Evolutionary conservation across 2,113 vertebrate genomes (phyloP), one percentile per base, ranked within the genome.

Genomic region (Gallinago undulata): DNA sequence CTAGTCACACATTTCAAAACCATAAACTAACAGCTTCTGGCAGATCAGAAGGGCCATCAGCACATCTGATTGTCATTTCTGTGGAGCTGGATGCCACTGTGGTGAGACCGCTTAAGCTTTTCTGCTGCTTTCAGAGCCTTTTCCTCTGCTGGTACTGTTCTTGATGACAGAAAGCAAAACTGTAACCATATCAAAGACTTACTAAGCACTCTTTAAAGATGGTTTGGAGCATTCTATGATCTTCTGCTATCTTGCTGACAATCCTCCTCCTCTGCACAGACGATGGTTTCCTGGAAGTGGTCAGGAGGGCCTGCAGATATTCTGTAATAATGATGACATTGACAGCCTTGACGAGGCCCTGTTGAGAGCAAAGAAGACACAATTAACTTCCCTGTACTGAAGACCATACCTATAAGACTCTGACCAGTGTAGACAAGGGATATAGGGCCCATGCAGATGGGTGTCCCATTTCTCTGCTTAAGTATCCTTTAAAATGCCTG

Each of bases 171-270:
- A 92, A 16, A 85, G n/a, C 37, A 87, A 76, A 93, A 69, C 24
- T 18, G 11, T 64, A 93, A 90, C 91, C 57, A 37, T 90, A 94
- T 85, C 73, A 94, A 89, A 93, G 70, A 96, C 97, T 97, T 97
- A 97, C 97, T 77, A 96, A 95, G 82, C 96, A 96, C 35, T 96
- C 83, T 79, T 76, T 60, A 93, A 97, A 89, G 47, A 90, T 3
- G 2, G 68, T 45, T 84, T 90, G 84, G 63, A 97, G 76, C 48
- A 81, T 96, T 37, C 50, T 87, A 43, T 97, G 81, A 76, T 97
- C 94, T 85, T 89, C 96, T 92, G 93, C 82, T 80, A 94, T 94
- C 88, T 73, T 96, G 84, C 51, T 88, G 90, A 81, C 62, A 85
- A 96, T 93, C 60, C 27, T 91, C 69, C 82, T 93, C 57, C 87